These are phyloP conservation scores for Bombus impatiens DNA, from an alignment of 1,140 invertebrate species.

Conservation along the genomic window DNA sequence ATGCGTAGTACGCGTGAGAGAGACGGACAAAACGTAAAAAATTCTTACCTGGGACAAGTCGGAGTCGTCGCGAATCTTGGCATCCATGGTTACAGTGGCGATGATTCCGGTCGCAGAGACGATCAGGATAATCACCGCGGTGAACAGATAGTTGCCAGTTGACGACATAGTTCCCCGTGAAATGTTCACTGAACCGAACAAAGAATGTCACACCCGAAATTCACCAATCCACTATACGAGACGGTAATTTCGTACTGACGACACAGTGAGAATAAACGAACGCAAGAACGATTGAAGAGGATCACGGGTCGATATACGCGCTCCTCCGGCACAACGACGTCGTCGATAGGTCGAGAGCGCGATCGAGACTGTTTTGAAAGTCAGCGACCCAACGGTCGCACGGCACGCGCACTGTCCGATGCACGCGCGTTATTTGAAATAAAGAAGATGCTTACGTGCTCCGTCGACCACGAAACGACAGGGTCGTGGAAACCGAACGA, in stretches of 20 bases:
- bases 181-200: slow-evolving; percentile 37
- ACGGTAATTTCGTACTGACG: neutral
- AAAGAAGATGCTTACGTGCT: neutral
- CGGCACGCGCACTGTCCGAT: slow-evolving; percentile 32
- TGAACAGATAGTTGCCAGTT: slow-evolving; percentile 15
- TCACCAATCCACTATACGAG: slow-evolving; percentile 28
- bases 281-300: neutral
- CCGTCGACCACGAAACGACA: neutral
- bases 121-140: slow-evolving; percentile 49
- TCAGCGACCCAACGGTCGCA: slow-evolving; percentile 34
- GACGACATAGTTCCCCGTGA: slow-evolving; percentile 38
- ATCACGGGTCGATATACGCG: neutral
- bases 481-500: neutral
- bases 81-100: slow-evolving; percentile 73
- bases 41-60: slow-evolving; percentile 78
- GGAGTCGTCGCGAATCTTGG: slow-evolving; percentile 78
- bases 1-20: too few species aligned
- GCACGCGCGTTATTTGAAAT: slow-evolving; percentile 16
- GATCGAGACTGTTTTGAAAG: slow-evolving; percentile 16
- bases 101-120: slow-evolving; percentile 48
- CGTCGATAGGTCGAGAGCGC: neutral
- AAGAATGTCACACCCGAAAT: slow-evolving; percentile 40
- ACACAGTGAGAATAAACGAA: neutral
- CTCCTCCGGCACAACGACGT: neutral
- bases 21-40: neutral